Evolutionary conservation across 2,888 invertebrate genomes (phyloP), one percentile per base, ranked within the genome.

Genomic region (Lottia gigantea): DNA sequence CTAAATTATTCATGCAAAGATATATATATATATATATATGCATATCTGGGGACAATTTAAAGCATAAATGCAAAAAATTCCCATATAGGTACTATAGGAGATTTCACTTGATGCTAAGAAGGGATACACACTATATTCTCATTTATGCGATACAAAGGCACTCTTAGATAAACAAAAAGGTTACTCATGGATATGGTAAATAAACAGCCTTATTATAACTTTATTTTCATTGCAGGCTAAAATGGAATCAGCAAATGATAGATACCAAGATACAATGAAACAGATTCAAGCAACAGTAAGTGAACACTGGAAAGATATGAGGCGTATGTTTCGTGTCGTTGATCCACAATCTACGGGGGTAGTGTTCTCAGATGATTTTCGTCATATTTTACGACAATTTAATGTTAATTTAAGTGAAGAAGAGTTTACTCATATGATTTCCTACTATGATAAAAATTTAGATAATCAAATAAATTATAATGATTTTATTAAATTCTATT

Each of bases 251-350:
- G 23, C 55, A 23, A 65, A n/a, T 26, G 45, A 47, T 25, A 12
- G 23, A 14, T 67, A 71, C 66, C 78, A 76, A 31, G 77, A 81
- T 67, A 82, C 82, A 6, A 79, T 83, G 77, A 67, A 79, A 40
- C 71, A 87, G 46, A 68, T 85, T 2, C 78, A 79, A 16, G 79
- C 80, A 4, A 82, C 82, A 70, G 84, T 88, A 14, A 47, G 77
- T 6, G 69, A 78, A 16, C 79, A 85, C 78, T 88, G 87, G 87
- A 88, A 87, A 73, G 85, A 86, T 65, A 87, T 88, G 86, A 70
- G 86, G 61, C 71, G 85, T 40, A 73, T 75, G n/a, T 84, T 87
- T 79, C 75, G 83, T 11, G 71, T 67, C 4, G 23, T 77, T 8
- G 88, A 87, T 76, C 71, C 71, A 19, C 70, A 73, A 6, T 79